phyloP scores from a whole-genome alignment of 2,797 vertebrate genomes.

The Florisuga fusca region DNA sequence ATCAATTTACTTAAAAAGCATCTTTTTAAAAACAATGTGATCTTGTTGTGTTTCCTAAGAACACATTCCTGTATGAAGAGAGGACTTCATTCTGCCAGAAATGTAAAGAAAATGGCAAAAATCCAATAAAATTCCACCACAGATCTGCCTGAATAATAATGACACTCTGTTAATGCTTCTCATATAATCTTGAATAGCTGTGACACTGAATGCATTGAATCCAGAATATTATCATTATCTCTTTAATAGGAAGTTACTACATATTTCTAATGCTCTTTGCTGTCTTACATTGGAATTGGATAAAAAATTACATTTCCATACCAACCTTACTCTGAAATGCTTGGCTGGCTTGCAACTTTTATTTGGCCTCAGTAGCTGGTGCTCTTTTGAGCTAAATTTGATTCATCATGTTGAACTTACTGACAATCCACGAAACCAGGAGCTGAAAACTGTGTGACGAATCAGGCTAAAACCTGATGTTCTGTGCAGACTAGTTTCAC shows the following conservation, averaged over 20 bases:
- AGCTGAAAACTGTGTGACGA: neutral
- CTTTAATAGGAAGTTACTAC: neutral
- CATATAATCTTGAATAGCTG: neutral
- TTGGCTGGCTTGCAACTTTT: neutral
- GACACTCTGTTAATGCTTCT: neutral
- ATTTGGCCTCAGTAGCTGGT: neutral
- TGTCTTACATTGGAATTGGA: neutral
- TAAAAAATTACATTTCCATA: neutral
- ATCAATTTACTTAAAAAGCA: neutral
- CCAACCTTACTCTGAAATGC: neutral
- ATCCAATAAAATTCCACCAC: neutral
- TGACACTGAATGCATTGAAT: neutral
- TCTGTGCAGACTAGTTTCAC: neutral
- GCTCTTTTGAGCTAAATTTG: neutral
- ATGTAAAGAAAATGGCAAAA: conserved; percentile 10
- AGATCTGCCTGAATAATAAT: neutral
- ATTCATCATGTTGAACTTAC: neutral
- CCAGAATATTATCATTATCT: neutral
- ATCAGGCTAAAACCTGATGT: neutral
- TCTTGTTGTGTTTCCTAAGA: neutral
- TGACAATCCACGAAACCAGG: neutral
- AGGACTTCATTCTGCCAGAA: neutral
- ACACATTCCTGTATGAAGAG: neutral
- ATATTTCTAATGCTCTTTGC: neutral
- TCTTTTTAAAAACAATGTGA: neutral